Evolutionary conservation across 2,113 vertebrate species (phyloP).

Genomic region (Xerus inauris): DNA sequence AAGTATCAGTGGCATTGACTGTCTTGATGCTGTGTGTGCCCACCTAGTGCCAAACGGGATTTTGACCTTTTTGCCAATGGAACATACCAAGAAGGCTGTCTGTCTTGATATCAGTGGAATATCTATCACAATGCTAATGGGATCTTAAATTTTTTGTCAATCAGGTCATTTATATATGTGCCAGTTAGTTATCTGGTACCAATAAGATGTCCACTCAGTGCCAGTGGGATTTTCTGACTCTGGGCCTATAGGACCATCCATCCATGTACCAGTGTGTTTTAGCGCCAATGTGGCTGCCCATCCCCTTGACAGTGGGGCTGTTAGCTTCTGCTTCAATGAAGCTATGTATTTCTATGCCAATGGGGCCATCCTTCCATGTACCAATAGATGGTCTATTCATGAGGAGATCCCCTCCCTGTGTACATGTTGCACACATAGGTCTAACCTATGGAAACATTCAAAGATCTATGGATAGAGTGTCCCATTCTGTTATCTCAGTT

Average conservation of each 20-base stretch:
- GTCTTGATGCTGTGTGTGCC: background rate
- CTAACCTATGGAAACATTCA: background rate
- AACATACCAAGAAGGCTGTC: background rate
- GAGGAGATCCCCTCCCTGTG: background rate
- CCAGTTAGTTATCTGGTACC: constrained; percentile 14
- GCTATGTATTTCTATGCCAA: background rate
- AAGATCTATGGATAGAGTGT: background rate
- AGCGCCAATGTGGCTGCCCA: background rate
- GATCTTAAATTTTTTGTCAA: constrained; percentile 39
- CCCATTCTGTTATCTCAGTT: background rate
- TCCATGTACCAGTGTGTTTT: background rate
- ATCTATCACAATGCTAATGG: background rate
- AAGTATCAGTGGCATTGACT: background rate
- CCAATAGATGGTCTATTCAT: background rate
- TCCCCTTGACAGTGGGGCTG: background rate
- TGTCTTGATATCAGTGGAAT: background rate
- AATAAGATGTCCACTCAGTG: background rate
- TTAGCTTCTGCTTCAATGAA: background rate
- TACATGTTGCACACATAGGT: background rate
- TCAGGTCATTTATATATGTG: background rate
- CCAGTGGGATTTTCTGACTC: background rate
- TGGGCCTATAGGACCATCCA: background rate
- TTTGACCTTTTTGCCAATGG: constrained; percentile 16
- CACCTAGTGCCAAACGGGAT: constrained; percentile 16
- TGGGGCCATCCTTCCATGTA: background rate